A percentile compares a stretch with the other conserved stretches of the same genome.
Evolutionary conservation across 2,113 vertebrate genomes (phyloP).

Genomic region (Athene noctua): DNA sequence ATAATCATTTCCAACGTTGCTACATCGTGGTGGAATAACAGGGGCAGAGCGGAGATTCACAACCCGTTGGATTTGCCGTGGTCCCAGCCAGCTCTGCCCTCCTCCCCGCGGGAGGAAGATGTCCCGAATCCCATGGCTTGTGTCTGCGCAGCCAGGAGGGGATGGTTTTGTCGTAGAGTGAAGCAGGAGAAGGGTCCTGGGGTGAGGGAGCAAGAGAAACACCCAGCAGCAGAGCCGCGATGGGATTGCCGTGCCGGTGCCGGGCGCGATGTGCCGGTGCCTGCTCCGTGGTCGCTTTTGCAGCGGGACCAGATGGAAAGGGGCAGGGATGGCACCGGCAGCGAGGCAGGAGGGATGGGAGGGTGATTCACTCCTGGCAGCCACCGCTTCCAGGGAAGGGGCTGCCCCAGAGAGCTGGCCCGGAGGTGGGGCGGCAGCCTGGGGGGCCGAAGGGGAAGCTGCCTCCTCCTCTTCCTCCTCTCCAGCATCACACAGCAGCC

Average conservation of each 20-base stretch:
- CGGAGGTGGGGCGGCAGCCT: accelerated
- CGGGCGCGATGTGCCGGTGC: neutral
- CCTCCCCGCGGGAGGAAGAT: neutral
- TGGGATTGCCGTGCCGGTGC: neutral
- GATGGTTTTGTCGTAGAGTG: accelerated
- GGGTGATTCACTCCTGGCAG: slow-evolving; percentile 1
- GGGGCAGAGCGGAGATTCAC: neutral
- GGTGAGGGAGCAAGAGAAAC: accelerated
- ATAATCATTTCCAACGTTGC: accelerated
- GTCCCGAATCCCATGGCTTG: accelerated
- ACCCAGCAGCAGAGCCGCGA: accelerated
- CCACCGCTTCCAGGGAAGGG: neutral
- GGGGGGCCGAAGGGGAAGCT: neutral
- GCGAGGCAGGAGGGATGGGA: neutral
- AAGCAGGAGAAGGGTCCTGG: neutral
- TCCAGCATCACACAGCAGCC: neutral
- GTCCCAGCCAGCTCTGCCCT: neutral
- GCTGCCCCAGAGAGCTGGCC: neutral
- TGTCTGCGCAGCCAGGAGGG: neutral
- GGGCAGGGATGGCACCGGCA: neutral
- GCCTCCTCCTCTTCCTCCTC: neutral
- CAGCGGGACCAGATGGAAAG: neutral
- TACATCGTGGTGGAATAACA: neutral
- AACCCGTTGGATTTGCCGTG: accelerated
- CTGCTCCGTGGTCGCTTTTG: accelerated